Evolutionary conservation across 2,888 invertebrate genomes (phyloP), one percentile per base, ranked within the genome.

Genomic region (Watsonalla cultraria): DNA sequence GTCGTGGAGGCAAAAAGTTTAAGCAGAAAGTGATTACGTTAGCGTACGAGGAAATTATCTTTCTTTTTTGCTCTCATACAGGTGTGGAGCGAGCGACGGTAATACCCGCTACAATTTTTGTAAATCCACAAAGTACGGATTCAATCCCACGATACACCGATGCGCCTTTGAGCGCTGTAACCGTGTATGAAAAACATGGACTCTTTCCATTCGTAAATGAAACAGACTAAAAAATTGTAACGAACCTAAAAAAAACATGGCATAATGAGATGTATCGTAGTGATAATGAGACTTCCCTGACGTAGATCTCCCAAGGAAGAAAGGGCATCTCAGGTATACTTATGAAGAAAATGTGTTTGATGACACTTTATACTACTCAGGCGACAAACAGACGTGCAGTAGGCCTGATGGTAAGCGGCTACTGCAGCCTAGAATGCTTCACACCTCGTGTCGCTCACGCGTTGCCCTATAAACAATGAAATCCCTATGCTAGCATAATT

Each of bases 111-210:
- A 72, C 78, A 75, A 73, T 79, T 79, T 82, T 78, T 72, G 68
- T 72, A 82, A 82, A 78, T 78, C 82, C 81, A 66, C 75, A 74
- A 78, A 81, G 78, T 68, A 70, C 66, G 67, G 68, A 75, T 82
- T 79, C 66, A 73, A 79, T 77, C 72, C 66, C 58, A 55, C 55
- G 65, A 70, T 64, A 66, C 67, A 69, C 64, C 71, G 68, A 69
- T 66, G 67, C 59, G 70, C 66, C 80, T 84, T 83, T 84, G 82
- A 82, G 72, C 70, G 66, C 54, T 66, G 70, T 68, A 73, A 65
- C 62, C 68, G 62, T 58, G 62, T 66, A 70, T 66, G 57, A 65
- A 69, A 64, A 68, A 70, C 66, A 69, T 63, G 54, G 58, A 66
- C 59, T 61, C 68, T 72, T 65, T 69, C 59, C 68, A 64, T 56